Base-by-base conservation (phyloP, 2,113 vertebrate genomes). In the Alaudala cheleensis region DNA sequence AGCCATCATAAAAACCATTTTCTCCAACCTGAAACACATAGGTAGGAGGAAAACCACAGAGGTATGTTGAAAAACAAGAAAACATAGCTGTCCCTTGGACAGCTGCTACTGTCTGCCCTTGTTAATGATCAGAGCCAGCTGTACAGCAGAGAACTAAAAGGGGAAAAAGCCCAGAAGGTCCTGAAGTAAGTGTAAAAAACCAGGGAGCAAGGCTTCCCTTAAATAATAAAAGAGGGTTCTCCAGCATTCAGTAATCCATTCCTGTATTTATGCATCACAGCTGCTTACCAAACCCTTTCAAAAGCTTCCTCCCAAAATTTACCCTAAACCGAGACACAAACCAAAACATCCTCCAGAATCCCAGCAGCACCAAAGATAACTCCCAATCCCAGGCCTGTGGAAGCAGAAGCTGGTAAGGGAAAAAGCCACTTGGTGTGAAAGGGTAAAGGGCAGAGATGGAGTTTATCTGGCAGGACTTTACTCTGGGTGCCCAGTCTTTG, bases 311-410 rank as follows among this genome's bases (percentile, higher is more conserved):
- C 39, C 31, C 9, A 11, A n/a, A 79, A 53, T 44, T 29, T 65
- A 44, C 14, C 31, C 39, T 53, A 24, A 9, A 15, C 49, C 60
- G 34, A 24, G 60, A 29, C 33, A 65, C 31, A 65, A 64, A 33
- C 15, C 19, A 58, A n/a, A 60, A 49, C 15, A 37, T 53, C 44
- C 61, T 94, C 26, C 34, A 2, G 23, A 29, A 45, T 53, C 29
- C 16, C 31, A 49, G 24, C 42, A 77, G 50, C 0, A 0, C 58
- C 12, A 7, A 1, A 54, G 58, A 16, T 57, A 57, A 23, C 13
- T 76, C 58, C 56, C 33, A 44, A 51, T 31, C 14, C 39, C 3
- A 0, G 33, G 33, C 21, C 47, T 66, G 3, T 31, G 50, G 57
- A 81, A 82, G 31, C 65, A 91, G 66, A 69, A 88, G 25, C 57